Conservation (phyloP, 2,113 vertebrate genomes). For the Oceanites oceanicus region DNA sequence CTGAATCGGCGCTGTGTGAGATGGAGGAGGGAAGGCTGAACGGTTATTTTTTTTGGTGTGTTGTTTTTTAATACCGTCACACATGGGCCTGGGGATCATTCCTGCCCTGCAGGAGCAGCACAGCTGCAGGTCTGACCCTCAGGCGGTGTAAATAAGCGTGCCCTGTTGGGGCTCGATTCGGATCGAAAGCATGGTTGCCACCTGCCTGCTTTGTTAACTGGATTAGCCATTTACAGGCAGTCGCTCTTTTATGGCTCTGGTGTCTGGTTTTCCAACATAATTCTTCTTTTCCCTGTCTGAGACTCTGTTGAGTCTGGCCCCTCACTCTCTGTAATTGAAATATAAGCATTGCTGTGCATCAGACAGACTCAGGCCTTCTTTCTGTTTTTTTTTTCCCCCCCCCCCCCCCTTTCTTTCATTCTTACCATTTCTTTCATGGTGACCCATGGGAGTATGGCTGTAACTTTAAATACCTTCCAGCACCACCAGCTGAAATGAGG, state of each 20-base stretch:
- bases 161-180: rapidly evolving
- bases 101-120: background rate
- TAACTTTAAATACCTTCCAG: slow-evolving; percentile 54
- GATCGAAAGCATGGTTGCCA: background rate
- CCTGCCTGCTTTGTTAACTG: slow-evolving; percentile 16
- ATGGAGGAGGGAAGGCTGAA: background rate
- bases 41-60: no score
- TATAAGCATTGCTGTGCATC: background rate
- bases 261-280: slow-evolving; percentile 68
- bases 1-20: background rate
- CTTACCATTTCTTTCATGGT: slow-evolving; percentile 16
- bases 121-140: background rate
- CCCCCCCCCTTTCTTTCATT: no score
- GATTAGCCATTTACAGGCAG: slow-evolving; percentile 29
- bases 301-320: slow-evolving; percentile 34
- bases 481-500: slow-evolving; percentile 17
- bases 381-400: background rate
- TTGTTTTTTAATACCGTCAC: background rate
- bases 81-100: rapidly evolving
- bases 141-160: rapidly evolving
- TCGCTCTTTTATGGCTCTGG: slow-evolving; percentile 21
- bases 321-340: background rate
- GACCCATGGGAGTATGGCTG: background rate
- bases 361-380: background rate
- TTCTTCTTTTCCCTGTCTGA: slow-evolving; percentile 37